Base-by-base conservation (phyloP, 92 coral and sea anemone genomes). In the Porites cylindrica region DNA sequence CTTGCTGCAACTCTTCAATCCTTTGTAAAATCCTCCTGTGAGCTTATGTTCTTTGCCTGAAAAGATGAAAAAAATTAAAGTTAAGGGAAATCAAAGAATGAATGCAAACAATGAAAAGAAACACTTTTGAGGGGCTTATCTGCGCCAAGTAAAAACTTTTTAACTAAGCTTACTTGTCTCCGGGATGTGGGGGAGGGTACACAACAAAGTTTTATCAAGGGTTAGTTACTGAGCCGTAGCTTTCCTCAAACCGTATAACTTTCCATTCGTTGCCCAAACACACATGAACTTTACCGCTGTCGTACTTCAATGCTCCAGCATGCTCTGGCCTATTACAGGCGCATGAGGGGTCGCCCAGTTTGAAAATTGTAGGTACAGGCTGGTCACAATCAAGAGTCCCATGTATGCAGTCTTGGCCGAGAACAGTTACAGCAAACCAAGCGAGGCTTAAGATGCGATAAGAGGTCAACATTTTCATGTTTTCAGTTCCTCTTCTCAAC, bases 231-330 rank as follows among this genome's bases (percentile, higher is more conserved):
- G 61, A 64, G 19, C 83, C 83, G 29, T 79, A 63, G 0, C 10
- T 10, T 12, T 1, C 43, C 10, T n/a, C 75, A 21, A 47, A 80
- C 38, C 14, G 75, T 43, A 80, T 13, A 2, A 24, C 0, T 66
- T 66, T 80, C 63, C 52, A 80, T 8, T n/a, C 61, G 19, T 8
- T 66, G 18, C 84, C 84, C 23, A 7, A 16, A 20, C 84, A 80
- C 32, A 67, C 10, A 11, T 43, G 7, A 14, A 69, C 4, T 16
- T 80, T 51, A 13, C 72, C 76, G 20, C 6, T 72, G 2, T n/a
- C 13, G 21, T 50, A 12, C 23, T 80, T 80, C 47, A 80, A 26
- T 29, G 20, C 50, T 9, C 85, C 85, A 11, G 65, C 73, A 51
- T 75, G 79, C 12, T 61, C 53, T 6, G 13, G 61, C 7, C 5